Conservation (phyloP, 2,797 vertebrate genomes). For the Numenius phaeopus region DNA sequence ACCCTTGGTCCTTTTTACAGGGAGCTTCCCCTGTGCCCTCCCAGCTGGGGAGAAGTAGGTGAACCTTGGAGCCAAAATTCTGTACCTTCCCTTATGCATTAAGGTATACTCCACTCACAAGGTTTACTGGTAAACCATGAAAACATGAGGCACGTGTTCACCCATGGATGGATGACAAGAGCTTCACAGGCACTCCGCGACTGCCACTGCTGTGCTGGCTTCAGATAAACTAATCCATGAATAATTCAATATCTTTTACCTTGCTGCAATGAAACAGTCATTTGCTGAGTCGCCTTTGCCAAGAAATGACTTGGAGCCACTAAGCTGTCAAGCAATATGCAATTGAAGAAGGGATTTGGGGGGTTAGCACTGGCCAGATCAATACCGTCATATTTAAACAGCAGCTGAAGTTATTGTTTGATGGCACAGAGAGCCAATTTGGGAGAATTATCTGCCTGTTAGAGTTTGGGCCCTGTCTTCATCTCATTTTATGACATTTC, state of each 20-base stretch:
- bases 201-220: neutral
- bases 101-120: neutral
- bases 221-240: neutral
- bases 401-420: slow-evolving; percentile 5
- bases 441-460: slow-evolving; percentile 21
- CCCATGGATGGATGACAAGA: neutral
- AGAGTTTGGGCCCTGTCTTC: neutral
- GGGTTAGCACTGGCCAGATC: slow-evolving; percentile 1
- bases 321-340: neutral
- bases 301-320: neutral
- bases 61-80: neutral
- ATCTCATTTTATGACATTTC: neutral
- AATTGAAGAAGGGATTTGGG: slow-evolving; percentile 9
- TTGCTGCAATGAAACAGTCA: neutral
- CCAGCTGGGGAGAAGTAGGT: neutral
- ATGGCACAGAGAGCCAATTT: neutral
- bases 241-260: neutral
- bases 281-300: neutral
- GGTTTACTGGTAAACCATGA: neutral
- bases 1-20: rapidly evolving
- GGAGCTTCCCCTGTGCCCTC: neutral
- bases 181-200: rapidly evolving
- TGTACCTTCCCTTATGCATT: rapidly evolving
- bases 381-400: slow-evolving; percentile 16
- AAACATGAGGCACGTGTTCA: neutral